Conservation (phyloP, 1,140 invertebrate species). For the Asbolus verrucosus region DNA sequence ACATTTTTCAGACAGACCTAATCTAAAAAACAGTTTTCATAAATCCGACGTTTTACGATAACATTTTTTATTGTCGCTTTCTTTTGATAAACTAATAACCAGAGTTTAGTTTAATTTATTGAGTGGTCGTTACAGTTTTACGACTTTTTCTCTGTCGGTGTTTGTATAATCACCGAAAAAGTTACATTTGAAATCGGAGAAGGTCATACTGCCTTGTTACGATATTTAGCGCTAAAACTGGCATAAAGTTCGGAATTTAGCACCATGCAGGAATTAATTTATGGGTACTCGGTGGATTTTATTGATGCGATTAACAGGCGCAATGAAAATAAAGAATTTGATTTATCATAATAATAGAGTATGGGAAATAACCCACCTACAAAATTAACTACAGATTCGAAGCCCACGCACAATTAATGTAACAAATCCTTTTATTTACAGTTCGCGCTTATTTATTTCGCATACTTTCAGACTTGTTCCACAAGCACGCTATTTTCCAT, state of each 20-base stretch:
- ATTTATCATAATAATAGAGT: constrained; percentile 25
- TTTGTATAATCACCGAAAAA: no score
- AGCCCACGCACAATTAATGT: constrained; percentile 26
- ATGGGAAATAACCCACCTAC: constrained; percentile 35
- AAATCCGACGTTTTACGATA: no score
- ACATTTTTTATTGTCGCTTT: constrained; percentile 5
- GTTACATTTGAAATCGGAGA: no score
- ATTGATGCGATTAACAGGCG: not conserved
- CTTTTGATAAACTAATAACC: constrained; percentile 9
- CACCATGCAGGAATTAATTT: not conserved
- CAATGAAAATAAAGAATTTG: constrained; percentile 13
- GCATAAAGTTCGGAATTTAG: no score
- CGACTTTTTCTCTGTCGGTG: no score
- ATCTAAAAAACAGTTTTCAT: constrained; percentile 16
- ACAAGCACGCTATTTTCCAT: constrained; percentile 17
- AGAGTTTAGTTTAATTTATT: constrained; percentile 9
- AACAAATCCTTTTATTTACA: constrained; percentile 29
- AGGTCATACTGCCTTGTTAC: no score
- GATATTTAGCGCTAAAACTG: no score
- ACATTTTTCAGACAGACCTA: not conserved
- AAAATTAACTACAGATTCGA: constrained; percentile 26
- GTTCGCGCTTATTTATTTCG: constrained; percentile 22
- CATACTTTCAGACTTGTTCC: no score
- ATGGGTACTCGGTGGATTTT: not conserved
- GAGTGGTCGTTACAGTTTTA: no score